Evolutionary conservation across 2,888 invertebrate genomes (phyloP).

Genomic region (Helicoverpa assulta): DNA sequence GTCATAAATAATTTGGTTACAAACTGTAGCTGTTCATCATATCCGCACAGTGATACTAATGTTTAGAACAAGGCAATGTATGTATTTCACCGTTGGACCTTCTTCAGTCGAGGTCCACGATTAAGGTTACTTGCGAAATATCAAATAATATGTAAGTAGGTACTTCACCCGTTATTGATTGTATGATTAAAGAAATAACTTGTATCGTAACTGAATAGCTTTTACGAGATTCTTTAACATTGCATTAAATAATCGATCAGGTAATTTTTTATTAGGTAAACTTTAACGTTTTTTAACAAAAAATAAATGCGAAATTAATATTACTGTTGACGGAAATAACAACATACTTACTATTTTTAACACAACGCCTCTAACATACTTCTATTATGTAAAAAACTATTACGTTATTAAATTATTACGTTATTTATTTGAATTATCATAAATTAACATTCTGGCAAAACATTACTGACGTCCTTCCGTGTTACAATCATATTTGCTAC

Average conservation of each 20-base stretch:
- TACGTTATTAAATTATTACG: neutral
- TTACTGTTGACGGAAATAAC: neutral
- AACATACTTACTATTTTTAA: too few species aligned
- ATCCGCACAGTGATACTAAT: neutral
- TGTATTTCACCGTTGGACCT: constrained; percentile 9
- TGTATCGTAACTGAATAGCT: constrained; percentile 4
- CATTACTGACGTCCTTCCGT: neutral
- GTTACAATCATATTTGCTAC: neutral
- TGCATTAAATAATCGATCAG: too few species aligned
- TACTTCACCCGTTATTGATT: constrained; percentile 13
- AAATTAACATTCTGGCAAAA: neutral
- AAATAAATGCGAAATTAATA: neutral
- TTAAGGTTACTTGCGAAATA: constrained; percentile 34
- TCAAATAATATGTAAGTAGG: neutral
- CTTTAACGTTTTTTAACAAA: neutral
- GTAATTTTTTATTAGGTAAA: too few species aligned
- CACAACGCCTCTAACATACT: neutral
- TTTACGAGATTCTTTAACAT: too few species aligned
- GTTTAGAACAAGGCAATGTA: neutral
- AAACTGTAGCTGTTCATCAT: too few species aligned
- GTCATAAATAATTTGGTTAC: too few species aligned
- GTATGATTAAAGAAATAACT: constrained; percentile 11
- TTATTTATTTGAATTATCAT: constrained; percentile 2
- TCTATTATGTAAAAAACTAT: neutral
- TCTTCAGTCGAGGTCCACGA: constrained; percentile 34